Base-by-base conservation (phyloP, 2,888 invertebrate genomes). In the Syritta pipiens region DNA sequence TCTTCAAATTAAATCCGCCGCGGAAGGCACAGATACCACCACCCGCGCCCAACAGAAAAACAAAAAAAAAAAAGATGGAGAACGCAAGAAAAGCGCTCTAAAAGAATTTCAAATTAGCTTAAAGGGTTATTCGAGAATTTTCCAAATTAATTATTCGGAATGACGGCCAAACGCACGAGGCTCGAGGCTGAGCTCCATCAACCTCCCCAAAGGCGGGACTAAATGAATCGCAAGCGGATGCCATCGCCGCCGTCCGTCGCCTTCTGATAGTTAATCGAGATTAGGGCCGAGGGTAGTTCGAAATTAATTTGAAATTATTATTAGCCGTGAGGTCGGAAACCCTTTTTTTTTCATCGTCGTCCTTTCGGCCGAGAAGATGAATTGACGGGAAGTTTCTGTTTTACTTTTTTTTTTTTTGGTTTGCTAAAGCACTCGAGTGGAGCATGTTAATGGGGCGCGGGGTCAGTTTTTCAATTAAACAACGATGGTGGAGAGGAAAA, bases 301-400 rank as follows among this genome's bases (percentile, higher is more conserved):
- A 77, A 77, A 77, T 72, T 77, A 77, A 77, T 71, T 77, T 77
- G 42, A 72, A 77, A 77, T 77, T 77, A 77, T 77, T 77, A 77
- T 72, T 72, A 77, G 77, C 72, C 77, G 40, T 72, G 51, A 71
- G 77, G 77, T 65, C 53, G 26, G 49, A 30, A 48, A 24, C 35
- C 37, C 26, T 53, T 44, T 40, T 35, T 30, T 19, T 46, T 40
- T 57, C 10, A 28, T 40, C 37, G 37, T 22, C 19, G 48, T 30
- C 20, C 44, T 44, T 35, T 17, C n/a, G 22, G 30, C 32, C 48
- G 35, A 37, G 30, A 63, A 75, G 48, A 60, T 67, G 53, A 57
- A 57, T 9, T 75, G 62, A 53, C 60, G 46, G 37, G 37, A 14
- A 14, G 49, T 60, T 26, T 24, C n/a, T 17, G 7, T 10, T 19